phyloP scores from a whole-genome alignment of 2,797 vertebrate genomes.

The Potorous gilbertii region DNA sequence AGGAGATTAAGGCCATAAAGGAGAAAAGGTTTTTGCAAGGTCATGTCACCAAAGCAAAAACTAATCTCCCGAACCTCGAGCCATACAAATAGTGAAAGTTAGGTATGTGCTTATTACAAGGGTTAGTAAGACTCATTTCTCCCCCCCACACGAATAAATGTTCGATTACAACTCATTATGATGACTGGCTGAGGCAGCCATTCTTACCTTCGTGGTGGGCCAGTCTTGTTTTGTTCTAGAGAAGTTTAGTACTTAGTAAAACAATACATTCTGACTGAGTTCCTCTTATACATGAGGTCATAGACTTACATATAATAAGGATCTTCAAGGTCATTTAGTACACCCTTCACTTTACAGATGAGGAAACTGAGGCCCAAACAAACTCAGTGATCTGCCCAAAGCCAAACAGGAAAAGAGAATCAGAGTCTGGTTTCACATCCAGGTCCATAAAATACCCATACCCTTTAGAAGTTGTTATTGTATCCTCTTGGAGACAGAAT shows the following conservation, averaged over 20 bases:
- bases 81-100: background rate
- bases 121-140: background rate
- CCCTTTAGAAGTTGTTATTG: background rate
- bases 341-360: background rate
- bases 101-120: background rate
- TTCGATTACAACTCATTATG: slow-evolving; percentile 9
- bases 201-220: background rate
- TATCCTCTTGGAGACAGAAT: background rate
- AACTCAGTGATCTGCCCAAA: background rate
- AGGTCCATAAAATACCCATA: background rate
- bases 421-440: background rate
- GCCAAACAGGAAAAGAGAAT: background rate
- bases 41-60: background rate
- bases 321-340: background rate
- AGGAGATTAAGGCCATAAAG: slow-evolving; percentile 1
- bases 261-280: background rate
- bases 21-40: slow-evolving; percentile 25
- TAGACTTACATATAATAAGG: background rate
- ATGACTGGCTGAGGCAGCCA: background rate
- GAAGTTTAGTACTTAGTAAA: background rate
- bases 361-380: background rate
- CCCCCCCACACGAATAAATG: slow-evolving; percentile 11
- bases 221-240: background rate
- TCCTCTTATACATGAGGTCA: background rate
- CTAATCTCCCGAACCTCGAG: background rate